These are phyloP conservation scores for Meiosimyza platycephala DNA, from an alignment of 2,888 invertebrate species.

Conservation along the genomic window DNA sequence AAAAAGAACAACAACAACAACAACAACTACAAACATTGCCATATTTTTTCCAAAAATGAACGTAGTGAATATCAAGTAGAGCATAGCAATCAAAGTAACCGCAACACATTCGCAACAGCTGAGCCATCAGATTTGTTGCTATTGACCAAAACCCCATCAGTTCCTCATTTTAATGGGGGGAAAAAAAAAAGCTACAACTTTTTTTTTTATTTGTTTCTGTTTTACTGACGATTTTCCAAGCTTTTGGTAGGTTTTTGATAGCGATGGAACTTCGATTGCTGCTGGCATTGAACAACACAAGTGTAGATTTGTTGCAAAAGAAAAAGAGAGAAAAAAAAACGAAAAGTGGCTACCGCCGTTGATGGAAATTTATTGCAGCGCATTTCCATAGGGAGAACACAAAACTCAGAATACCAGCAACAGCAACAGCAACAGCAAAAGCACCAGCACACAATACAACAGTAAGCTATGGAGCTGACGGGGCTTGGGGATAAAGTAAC, in stretches of 20 bases:
- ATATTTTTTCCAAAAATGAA: not conserved
- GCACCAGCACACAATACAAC: too few relatives aligned
- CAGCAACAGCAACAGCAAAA: too few relatives aligned
- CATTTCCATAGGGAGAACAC: slow-evolving; percentile 15
- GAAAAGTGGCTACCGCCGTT: not conserved
- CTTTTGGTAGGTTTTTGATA: too few relatives aligned
- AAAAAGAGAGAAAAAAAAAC: not conserved
- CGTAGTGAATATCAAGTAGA: slow-evolving; percentile 7
- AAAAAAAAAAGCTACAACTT: too few relatives aligned
- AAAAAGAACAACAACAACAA: too few relatives aligned
- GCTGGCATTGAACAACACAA: slow-evolving; percentile 19
- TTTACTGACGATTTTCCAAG: too few relatives aligned
- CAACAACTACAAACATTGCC: not conserved
- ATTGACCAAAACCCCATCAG: not conserved
- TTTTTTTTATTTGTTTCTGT: not conserved
- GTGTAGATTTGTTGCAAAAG: slow-evolving; percentile 23
- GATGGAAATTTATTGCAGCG: slow-evolving; percentile 35
- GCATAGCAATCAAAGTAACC: slow-evolving; percentile 18
- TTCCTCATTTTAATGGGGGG: too few relatives aligned
- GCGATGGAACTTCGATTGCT: not conserved
- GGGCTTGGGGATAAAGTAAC: not conserved
- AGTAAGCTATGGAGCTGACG: not conserved
- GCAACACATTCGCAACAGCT: slow-evolving; percentile 10
- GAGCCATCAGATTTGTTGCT: slow-evolving; percentile 18
- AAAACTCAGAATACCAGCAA: too few relatives aligned